phyloP scores from a whole-genome alignment of 1,140 invertebrate species.

The Contarinia nasturtii region DNA sequence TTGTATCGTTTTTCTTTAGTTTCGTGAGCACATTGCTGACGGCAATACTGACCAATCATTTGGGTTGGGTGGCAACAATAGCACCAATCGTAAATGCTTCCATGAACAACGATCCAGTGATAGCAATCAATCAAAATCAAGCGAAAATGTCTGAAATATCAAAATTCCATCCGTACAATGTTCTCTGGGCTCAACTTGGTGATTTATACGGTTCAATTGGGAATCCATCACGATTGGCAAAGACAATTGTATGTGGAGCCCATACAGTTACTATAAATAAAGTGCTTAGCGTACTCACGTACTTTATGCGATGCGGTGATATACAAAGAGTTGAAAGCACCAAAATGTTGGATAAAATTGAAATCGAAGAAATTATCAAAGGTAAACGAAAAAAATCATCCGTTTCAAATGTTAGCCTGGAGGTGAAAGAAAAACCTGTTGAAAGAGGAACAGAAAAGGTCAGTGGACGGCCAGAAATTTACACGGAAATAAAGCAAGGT shows the following conservation, averaged over 20 bases:
- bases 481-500: no score
- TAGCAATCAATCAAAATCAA: constrained; percentile 13
- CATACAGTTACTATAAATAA: constrained; percentile 44
- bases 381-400: not conserved
- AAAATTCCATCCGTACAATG: constrained; percentile 42
- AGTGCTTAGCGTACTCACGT: constrained; percentile 50
- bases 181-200: constrained; percentile 66
- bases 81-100: constrained; percentile 8
- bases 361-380: constrained; percentile 1
- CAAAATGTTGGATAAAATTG: constrained; percentile 21
- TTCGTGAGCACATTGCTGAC: constrained; percentile 78
- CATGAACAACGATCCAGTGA: not conserved
- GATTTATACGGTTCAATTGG: constrained; percentile 71
- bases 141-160: constrained; percentile 19
- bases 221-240: constrained; percentile 47
- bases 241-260: constrained; percentile 58
- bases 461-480: constrained; percentile 18
- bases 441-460: constrained; percentile 20
- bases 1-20: constrained; percentile 32
- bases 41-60: constrained; percentile 70
- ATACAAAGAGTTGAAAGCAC: constrained; percentile 28
- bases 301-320: constrained; percentile 64
- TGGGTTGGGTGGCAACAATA: constrained; percentile 75
- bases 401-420: not conserved
- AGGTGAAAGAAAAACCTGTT: not conserved